A percentile compares a stretch with the other conserved stretches of the same genome.
Conservation (phyloP, 2,888 invertebrate species). For the Hirtodrosophila duncani region DNA sequence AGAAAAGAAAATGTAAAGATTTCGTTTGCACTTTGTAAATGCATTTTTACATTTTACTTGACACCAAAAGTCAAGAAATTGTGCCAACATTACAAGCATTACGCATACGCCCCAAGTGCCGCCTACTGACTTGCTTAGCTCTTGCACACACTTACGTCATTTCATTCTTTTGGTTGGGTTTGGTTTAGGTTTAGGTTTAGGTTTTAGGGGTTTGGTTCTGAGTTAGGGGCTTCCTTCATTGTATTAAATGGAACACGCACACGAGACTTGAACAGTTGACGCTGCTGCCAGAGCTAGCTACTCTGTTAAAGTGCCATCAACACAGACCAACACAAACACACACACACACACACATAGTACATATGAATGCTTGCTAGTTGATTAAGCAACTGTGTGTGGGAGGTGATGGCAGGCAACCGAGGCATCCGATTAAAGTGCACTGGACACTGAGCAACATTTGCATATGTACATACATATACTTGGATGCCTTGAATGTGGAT, state of each 20-base stretch:
- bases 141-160: slow-evolving; percentile 61
- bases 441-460: slow-evolving; percentile 57
- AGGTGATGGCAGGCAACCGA: too few relatives aligned
- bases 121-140: background rate
- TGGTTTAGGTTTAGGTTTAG: too few relatives aligned
- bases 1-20: background rate
- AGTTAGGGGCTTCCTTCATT: slow-evolving; percentile 21
- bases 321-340: slow-evolving; percentile 9
- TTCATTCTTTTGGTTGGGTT: slow-evolving; percentile 25
- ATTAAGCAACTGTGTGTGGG: slow-evolving; percentile 62
- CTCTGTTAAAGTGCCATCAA: slow-evolving; percentile 51
- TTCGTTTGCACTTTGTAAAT: too few relatives aligned
- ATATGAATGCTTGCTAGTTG: slow-evolving; percentile 51
- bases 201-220: too few relatives aligned
- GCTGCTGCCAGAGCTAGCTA: slow-evolving; percentile 25
- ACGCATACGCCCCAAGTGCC: slow-evolving; percentile 37
- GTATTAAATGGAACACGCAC: slow-evolving; percentile 58
- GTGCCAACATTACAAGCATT: slow-evolving; percentile 29
- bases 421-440: slow-evolving; percentile 65
- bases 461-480: slow-evolving; percentile 30
- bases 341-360: slow-evolving; percentile 12
- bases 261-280: slow-evolving; percentile 2
- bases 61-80: slow-evolving; percentile 23
- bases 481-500: background rate
- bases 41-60: slow-evolving; percentile 19